phyloP scores from a whole-genome alignment of 1,140 invertebrate genomes.

The Anoplolepis gracilipes region DNA sequence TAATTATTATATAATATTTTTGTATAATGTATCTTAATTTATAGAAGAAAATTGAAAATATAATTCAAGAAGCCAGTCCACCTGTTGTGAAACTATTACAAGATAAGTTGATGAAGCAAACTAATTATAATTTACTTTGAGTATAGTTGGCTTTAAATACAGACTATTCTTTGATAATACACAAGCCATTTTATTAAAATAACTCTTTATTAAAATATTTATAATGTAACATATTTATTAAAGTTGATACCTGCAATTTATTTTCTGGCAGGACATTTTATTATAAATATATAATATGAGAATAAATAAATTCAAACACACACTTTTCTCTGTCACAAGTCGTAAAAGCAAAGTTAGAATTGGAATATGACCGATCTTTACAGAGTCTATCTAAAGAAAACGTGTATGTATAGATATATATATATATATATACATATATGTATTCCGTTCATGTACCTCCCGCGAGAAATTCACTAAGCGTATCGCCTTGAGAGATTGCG shows the following conservation, averaged over 20 bases:
- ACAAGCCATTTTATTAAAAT: background rate
- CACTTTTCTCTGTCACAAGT: background rate
- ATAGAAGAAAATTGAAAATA: background rate
- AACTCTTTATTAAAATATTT: background rate
- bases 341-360: background rate
- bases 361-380: background rate
- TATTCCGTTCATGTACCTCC: conserved; percentile 21
- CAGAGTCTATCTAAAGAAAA: background rate
- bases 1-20: background rate
- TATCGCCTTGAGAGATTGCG: conserved; percentile 34
- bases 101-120: background rate
- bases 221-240: too few relatives aligned
- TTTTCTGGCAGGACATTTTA: background rate
- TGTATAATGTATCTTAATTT: too few relatives aligned
- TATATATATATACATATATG: too few relatives aligned
- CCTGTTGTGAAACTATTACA: background rate
- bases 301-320: conserved; percentile 23
- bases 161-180: background rate
- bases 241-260: background rate
- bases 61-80: background rate
- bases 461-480: conserved; percentile 49
- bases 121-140: background rate
- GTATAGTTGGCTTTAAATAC: background rate
- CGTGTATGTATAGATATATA: too few relatives aligned
- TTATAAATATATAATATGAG: background rate